Base-by-base conservation (phyloP, 2,113 vertebrate species). In the Galemys pyrenaicus region DNA sequence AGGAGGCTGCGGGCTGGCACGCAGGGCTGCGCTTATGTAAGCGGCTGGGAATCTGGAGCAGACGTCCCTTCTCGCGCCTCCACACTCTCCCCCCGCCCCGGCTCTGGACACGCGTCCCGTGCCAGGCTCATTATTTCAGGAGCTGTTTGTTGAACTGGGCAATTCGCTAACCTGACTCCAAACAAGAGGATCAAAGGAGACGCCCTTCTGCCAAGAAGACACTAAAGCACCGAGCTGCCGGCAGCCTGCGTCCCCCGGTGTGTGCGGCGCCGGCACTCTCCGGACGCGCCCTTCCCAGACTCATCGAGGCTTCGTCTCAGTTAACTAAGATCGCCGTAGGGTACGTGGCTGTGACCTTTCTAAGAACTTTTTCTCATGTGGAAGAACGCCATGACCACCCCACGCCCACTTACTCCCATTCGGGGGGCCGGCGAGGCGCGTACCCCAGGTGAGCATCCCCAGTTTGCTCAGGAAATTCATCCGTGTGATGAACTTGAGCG, bases 11-110 rank as follows among this genome's bases (percentile, higher is more conserved):
- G 22, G 58, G 54, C 22, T 44, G 54, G 78, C 30, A 64, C 62
- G 16, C 51, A 88, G 77, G 71, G 83, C 89, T 65, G 19, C 46
- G 5, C 71, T 87, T 94, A 96, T 32, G 67, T 89, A 95, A 95
- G 87, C 49, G 39, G 65, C 62, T 77, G 86, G 41, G 87, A 94
- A 92, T 94, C 94, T 90, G 65, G 92, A 92, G 62, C 96, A 92
- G 95, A 89, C 71, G 81, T 82, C 37, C 65, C 94, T 74, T 46
- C 32, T n/a, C 77, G 85, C 71, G 71, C 94, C 96, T 96, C 86
- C 37, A 32, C 92, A 95, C 93, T 83, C 54, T 94, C 60, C 75
- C 54, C 44, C 49, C 70, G n/a, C 41, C 70, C 37, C n/a, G 51
- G 74, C 71, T 67, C 91, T 75, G 41, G 44, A 75, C 44, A 58